These are phyloP conservation scores for Drosophila lacteicornis DNA, from an alignment of 1,140 invertebrate species.

Conservation along the genomic window DNA sequence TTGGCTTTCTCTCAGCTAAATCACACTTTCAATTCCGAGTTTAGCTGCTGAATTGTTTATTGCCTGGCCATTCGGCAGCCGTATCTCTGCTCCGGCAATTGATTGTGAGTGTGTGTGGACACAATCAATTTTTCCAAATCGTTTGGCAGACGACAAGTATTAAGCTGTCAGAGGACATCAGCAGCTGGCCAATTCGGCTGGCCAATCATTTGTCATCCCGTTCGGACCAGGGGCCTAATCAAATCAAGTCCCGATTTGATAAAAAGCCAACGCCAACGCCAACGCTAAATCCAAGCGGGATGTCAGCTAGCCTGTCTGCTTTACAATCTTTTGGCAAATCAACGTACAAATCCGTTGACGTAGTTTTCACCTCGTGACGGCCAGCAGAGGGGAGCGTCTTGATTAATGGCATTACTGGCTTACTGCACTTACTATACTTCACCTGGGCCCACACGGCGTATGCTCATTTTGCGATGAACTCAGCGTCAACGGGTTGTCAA, in stretches of 20 bases:
- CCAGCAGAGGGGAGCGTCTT: constrained; percentile 18
- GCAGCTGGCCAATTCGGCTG: constrained; percentile 34
- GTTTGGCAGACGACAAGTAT: constrained; percentile 55
- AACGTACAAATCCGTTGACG: constrained; percentile 53
- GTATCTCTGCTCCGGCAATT: constrained; percentile 39
- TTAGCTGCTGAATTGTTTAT: constrained; percentile 55
- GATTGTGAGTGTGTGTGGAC: constrained; percentile 53
- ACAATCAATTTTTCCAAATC: constrained; percentile 74
- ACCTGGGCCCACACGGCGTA: constrained; percentile 50
- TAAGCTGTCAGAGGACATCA: constrained; percentile 55
- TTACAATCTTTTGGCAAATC: constrained; percentile 38
- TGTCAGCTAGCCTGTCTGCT: constrained; percentile 24
- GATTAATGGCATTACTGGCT: constrained; percentile 64
- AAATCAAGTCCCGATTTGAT: constrained; percentile 57
- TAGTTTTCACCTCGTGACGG: constrained; percentile 15
- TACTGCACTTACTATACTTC: constrained; percentile 24
- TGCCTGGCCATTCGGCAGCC: constrained; percentile 36
- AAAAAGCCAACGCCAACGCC: constrained; percentile 38
- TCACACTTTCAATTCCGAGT: constrained; percentile 40
- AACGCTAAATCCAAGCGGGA: constrained; percentile 12
- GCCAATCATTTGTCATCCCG: constrained; percentile 45
- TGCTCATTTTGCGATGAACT: constrained; percentile 48
- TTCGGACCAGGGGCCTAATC: constrained; percentile 27
- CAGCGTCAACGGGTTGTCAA: constrained; percentile 59
- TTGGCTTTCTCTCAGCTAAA: constrained; percentile 2